Evolutionary conservation across 2,888 invertebrate genomes (phyloP).

Genomic region (Crioceris asparagi): DNA sequence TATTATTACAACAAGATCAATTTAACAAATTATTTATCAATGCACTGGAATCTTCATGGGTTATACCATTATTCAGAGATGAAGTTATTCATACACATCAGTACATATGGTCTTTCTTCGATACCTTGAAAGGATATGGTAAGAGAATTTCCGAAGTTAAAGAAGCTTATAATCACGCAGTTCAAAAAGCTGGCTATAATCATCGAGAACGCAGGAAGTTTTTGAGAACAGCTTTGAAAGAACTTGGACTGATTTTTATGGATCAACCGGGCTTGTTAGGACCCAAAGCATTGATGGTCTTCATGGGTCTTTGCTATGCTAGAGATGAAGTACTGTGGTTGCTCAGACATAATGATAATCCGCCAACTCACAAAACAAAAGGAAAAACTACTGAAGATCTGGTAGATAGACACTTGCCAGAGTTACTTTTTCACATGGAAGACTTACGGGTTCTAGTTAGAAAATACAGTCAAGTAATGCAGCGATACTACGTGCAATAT

Average conservation of each 20-base stretch:
- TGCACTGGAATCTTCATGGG: slow-evolving; percentile 89
- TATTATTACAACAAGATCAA: slow-evolving; percentile 61
- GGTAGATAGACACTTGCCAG: slow-evolving; percentile 91
- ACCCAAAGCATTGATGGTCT: slow-evolving; percentile 91
- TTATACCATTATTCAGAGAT: slow-evolving; percentile 88
- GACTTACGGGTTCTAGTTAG: slow-evolving; percentile 88
- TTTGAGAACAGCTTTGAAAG: slow-evolving; percentile 87
- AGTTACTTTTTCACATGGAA: slow-evolving; percentile 95
- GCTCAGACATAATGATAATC: slow-evolving; percentile 90
- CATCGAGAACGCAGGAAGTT: slow-evolving; percentile 96
- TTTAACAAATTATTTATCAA: slow-evolving; percentile 84
- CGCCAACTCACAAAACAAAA: slow-evolving; percentile 77
- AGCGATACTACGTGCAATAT: slow-evolving; percentile 96
- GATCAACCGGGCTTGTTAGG: slow-evolving; percentile 97
- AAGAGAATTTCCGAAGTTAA: slow-evolving; percentile 93
- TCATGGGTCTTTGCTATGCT: slow-evolving; percentile 91
- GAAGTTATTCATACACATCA: slow-evolving; percentile 94
- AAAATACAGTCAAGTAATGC: slow-evolving; percentile 70
- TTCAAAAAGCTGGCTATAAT: slow-evolving; percentile 81
- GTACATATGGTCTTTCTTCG: slow-evolving; percentile 87
- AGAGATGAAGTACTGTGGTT: slow-evolving; percentile 98
- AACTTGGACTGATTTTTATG: slow-evolving; percentile 86
- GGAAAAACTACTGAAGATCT: slow-evolving; percentile 80
- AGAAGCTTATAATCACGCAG: slow-evolving; percentile 83
- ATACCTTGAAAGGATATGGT: slow-evolving; percentile 86